phyloP scores from a whole-genome alignment of 2,888 invertebrate genomes.

The Camptogramma bilineatum region DNA sequence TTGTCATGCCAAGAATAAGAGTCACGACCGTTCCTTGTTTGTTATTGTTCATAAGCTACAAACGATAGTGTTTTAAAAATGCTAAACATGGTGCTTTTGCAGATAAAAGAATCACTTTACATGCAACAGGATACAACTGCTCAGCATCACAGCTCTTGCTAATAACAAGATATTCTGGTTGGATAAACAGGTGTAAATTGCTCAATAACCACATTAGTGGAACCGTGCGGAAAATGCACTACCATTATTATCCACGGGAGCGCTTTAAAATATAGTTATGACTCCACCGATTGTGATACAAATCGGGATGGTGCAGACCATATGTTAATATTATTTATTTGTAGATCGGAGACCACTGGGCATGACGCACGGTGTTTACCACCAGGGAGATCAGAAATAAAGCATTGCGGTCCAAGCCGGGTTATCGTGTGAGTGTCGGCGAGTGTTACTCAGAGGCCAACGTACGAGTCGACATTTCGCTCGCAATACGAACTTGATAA shows the following conservation, averaged over 20 bases:
- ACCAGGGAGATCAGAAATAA: constrained; percentile 79
- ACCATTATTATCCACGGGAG: constrained; percentile 36
- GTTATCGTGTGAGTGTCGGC: constrained; percentile 67
- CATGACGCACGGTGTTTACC: constrained; percentile 81
- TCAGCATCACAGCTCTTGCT: constrained; percentile 10
- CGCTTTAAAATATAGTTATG: constrained; percentile 41
- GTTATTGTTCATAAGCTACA: constrained; percentile 39
- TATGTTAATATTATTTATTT: constrained; percentile 72
- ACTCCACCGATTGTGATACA: constrained; percentile 45
- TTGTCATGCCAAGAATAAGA: constrained; percentile 52
- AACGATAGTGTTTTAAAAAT: constrained; percentile 37
- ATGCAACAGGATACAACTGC: constrained; percentile 22
- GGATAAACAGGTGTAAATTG: constrained; percentile 36
- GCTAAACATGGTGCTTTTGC: constrained; percentile 18
- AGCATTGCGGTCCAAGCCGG: constrained; percentile 64
- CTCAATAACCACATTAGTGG: constrained; percentile 46
- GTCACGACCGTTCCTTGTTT: constrained; percentile 50
- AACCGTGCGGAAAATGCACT: constrained; percentile 45
- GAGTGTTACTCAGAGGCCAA: constrained; percentile 71
- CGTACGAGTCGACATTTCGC: constrained; percentile 64
- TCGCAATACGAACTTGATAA: constrained; percentile 66
- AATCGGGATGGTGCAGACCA: constrained; percentile 53
- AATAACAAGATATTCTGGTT: constrained; percentile 29
- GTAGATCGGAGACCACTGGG: constrained; percentile 70
- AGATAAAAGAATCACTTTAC: constrained; percentile 25